A percentile compares a stretch with the other conserved stretches of the same genome.
Evolutionary conservation across 1,140 invertebrate genomes (phyloP).

Genomic region (Eriosoma lanigerum): DNA sequence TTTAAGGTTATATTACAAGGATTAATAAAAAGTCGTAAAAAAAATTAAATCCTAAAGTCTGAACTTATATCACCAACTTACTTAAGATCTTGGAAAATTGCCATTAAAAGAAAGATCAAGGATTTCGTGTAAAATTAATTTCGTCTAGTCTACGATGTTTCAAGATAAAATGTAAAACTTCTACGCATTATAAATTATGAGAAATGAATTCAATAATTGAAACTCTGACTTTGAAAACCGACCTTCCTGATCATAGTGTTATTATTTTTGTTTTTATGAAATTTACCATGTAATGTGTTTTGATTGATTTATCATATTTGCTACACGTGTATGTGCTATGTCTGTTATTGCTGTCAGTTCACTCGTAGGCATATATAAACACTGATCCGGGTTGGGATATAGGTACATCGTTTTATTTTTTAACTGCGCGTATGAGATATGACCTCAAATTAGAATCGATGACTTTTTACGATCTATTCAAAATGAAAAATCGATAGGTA

Average conservation of each 20-base stretch:
- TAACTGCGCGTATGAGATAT: too few relatives aligned
- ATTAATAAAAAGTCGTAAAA: too few relatives aligned
- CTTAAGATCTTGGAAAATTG: background rate
- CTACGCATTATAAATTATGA: background rate
- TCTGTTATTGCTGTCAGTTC: background rate
- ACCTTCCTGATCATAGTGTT: background rate
- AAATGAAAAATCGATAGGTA: conserved; percentile 17
- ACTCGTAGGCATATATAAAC: background rate
- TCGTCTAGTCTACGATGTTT: background rate
- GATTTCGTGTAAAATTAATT: conserved; percentile 8
- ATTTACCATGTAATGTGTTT: conserved; percentile 5
- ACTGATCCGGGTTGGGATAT: conserved; percentile 41
- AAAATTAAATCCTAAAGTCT: too few relatives aligned
- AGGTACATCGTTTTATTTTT: too few relatives aligned
- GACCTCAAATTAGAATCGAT: background rate
- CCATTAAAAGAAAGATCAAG: background rate
- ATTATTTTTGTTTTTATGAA: background rate
- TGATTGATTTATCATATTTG: conserved; percentile 2
- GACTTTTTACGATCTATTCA: background rate
- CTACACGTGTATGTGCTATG: too few relatives aligned
- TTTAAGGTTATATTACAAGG: too few relatives aligned
- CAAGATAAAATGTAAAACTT: background rate
- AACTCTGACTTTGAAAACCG: conserved; percentile 15
- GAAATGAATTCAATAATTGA: background rate
- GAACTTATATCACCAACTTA: too few relatives aligned